Percentiles rank a stretch among this genome's conserved stretches.
Conservation (phyloP, 1,140 invertebrate species). For the Zaprionus africanus region DNA sequence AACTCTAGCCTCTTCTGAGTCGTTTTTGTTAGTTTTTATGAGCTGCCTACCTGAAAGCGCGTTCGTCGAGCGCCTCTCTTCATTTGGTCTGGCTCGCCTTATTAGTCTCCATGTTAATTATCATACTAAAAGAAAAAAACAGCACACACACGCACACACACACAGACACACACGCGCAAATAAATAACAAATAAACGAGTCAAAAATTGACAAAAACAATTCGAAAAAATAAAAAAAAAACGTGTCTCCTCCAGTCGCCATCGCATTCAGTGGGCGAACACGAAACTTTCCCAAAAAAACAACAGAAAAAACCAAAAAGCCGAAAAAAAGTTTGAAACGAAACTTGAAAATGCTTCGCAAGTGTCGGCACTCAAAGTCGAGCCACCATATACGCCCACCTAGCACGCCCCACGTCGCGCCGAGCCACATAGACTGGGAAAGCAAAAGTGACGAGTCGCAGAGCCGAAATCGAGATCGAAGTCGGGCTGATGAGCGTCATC, state of each 20-base stretch:
- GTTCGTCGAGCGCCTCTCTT: conserved; percentile 35
- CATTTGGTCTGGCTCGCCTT: conserved; percentile 63
- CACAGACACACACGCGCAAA: conserved; percentile 8
- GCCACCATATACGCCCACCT: conserved; percentile 22
- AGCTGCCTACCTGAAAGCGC: conserved; percentile 52
- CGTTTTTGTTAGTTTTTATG: conserved; percentile 37
- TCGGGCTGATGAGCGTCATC: neutral
- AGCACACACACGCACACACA: conserved; percentile 8
- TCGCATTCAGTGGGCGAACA: conserved; percentile 39
- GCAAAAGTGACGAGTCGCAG: conserved; percentile 21
- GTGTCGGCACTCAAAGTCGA: conserved; percentile 30
- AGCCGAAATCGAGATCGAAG: conserved; percentile 1
- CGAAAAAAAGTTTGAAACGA: neutral
- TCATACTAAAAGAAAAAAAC: conserved; percentile 69
- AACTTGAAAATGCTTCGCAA: conserved; percentile 23
- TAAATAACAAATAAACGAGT: conserved; percentile 13
- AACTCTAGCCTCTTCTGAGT: neutral
- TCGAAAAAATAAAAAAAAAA: conserved; percentile 18
- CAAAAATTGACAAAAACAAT: conserved; percentile 58
- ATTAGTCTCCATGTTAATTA: conserved; percentile 78
- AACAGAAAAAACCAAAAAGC: conserved; percentile 1
- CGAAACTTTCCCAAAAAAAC: conserved; percentile 39
- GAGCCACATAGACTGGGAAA: conserved; percentile 17
- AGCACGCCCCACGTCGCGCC: neutral
- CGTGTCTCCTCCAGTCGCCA: conserved; percentile 22